Percentiles rank a stretch among this genome's conserved stretches.
These are phyloP conservation scores for Pollachius pollachius DNA, from an alignment of 2,113 vertebrate genomes.

Conservation along the genomic window DNA sequence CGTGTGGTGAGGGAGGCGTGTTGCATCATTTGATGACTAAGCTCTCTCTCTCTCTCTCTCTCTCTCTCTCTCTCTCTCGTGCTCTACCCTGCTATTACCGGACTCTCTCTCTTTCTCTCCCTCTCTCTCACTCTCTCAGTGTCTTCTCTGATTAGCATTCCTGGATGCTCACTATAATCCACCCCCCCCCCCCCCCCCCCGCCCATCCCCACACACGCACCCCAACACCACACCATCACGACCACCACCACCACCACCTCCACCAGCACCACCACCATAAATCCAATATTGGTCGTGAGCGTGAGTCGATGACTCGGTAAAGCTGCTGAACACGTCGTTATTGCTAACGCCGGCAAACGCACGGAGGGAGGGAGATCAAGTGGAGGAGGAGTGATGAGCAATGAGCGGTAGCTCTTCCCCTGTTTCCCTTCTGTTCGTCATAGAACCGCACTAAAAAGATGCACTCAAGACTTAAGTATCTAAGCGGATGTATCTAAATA, in stretches of 20 bases:
- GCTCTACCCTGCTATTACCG: too few species aligned
- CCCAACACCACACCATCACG: too few species aligned
- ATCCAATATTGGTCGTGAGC: slow-evolving; percentile 49
- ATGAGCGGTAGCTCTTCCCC: background rate
- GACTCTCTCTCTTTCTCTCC: background rate
- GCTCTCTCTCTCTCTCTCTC: background rate
- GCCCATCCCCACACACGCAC: too few species aligned
- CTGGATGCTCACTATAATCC: slow-evolving; percentile 10
- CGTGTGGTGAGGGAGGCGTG: too few species aligned
- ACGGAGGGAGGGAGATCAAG: too few species aligned
- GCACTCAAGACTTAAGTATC: too few species aligned
- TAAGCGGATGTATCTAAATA: too few species aligned
- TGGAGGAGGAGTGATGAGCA: background rate
- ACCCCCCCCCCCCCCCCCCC: background rate
- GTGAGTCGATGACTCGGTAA: slow-evolving; percentile 57
- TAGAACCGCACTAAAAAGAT: too few species aligned
- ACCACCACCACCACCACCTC: background rate
- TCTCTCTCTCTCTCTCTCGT: background rate
- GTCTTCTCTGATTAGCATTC: slow-evolving; percentile 56
- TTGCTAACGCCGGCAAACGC: slow-evolving; percentile 21
- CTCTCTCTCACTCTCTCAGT: slow-evolving; percentile 15
- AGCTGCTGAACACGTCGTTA: slow-evolving; percentile 59
- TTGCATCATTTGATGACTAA: too few species aligned
- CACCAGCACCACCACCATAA: slow-evolving; percentile 32
- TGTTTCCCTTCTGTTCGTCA: too few species aligned